Evolutionary conservation across 1,140 invertebrate genomes (phyloP), one percentile per base, ranked within the genome.

Genomic region (Dendroctonus valens): DNA sequence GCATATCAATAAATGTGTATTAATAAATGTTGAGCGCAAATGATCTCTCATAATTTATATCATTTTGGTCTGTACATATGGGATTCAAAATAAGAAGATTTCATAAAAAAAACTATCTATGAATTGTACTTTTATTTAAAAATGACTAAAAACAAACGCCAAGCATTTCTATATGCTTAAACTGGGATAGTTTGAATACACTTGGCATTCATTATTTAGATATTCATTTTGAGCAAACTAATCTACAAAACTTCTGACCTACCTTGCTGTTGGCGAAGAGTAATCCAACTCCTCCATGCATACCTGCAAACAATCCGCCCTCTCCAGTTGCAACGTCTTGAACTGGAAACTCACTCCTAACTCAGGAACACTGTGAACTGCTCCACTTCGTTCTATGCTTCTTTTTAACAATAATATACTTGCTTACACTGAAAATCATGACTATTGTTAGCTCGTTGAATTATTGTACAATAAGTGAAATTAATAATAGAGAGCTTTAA

Each of bases 181-280:
- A 26, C 26, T 26, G 3, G 26, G 26, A 26, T 2, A 26, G 1
- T 26, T 26, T 26, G 3, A 26, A 26, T 26, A 26, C 26, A 26
- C 26, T 26, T 26, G 26, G 26, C 26, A 26, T 26, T 26, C 26
- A 26, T 26, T 26, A 26, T 26, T 26, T 26, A 26, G 26, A 26
- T 26, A 26, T 26, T 3, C 26, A 26, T 26, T n/a, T 26, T 26
- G 26, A 26, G 26, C 26, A 26, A 26, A 26, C 26, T 26, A 3
- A 26, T n/a, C n/a, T 52, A 26, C n/a, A 55, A 61, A 49, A 50
- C 7, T 41, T 5, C 15, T 63, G 4, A 64, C 58, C 78, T 90
- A 99, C 97, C 94, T 99, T 98, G 89, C 95, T 97, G 79, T 97
- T 96, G 70, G 95, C 96, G 83, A 99, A 98, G 66, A 98, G 89